Percentiles rank a stretch among this genome's conserved stretches.
phyloP scores from a whole-genome alignment of 2,888 invertebrate genomes.

The Phrixothrix hirtus region DNA sequence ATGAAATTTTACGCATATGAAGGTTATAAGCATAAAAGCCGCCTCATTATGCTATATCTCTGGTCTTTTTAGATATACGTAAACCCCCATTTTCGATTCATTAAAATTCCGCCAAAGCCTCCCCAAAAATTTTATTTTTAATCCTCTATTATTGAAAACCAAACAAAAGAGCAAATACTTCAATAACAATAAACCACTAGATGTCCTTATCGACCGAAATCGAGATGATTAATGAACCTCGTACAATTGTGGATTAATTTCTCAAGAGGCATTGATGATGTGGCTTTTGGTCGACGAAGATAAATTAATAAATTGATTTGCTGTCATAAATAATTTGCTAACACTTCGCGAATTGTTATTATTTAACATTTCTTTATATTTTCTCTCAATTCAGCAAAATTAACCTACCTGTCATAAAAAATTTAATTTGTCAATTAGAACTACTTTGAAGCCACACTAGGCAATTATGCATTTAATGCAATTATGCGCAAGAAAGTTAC shows the following conservation, averaged over 20 bases:
- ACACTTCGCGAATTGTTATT: background rate
- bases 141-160: too few relatives aligned
- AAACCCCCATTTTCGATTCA: conserved; percentile 5
- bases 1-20: conserved; percentile 29
- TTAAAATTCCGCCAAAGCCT: too few relatives aligned
- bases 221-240: background rate
- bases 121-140: too few relatives aligned
- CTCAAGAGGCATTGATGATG: background rate
- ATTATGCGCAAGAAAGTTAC: too few relatives aligned
- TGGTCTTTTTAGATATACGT: conserved; percentile 14
- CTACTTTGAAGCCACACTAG: too few relatives aligned
- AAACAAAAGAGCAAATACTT: background rate
- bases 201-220: background rate
- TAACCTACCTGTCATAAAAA: too few relatives aligned
- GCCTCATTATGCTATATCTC: conserved; percentile 26
- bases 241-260: background rate
- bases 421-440: background rate
- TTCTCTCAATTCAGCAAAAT: too few relatives aligned
- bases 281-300: background rate
- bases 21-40: conserved; percentile 29
- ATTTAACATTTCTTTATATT: background rate
- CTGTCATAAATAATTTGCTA: background rate
- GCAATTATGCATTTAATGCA: too few relatives aligned
- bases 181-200: background rate
- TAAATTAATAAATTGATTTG: background rate